phyloP scores from a whole-genome alignment of 2,888 invertebrate genomes.

The Zygothrica quintamaculata region DNA sequence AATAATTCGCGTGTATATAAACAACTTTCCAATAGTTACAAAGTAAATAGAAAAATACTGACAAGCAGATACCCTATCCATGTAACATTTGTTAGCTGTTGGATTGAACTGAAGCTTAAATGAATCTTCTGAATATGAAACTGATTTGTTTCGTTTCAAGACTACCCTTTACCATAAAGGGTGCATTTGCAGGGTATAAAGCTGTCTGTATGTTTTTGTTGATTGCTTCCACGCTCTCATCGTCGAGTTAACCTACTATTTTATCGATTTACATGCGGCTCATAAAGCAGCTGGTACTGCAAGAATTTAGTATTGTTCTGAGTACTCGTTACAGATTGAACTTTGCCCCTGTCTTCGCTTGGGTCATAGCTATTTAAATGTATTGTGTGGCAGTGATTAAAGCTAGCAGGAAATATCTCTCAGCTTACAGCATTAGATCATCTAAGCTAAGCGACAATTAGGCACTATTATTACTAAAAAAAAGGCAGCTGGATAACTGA shows the following conservation, averaged over 20 bases:
- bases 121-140: too few relatives aligned
- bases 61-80: not conserved
- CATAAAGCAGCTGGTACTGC: slow-evolving; percentile 40
- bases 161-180: too few relatives aligned
- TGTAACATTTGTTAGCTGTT: too few relatives aligned
- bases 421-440: slow-evolving; percentile 55
- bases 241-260: slow-evolving; percentile 29
- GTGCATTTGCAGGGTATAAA: slow-evolving; percentile 8
- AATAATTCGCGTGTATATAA: not conserved
- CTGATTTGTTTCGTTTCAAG: too few relatives aligned
- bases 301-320: not conserved
- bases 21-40: not conserved
- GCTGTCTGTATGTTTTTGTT: slow-evolving; percentile 54
- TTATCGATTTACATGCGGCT: slow-evolving; percentile 57
- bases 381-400: slow-evolving; percentile 46
- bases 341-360: slow-evolving; percentile 36
- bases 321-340: slow-evolving; percentile 9
- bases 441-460: slow-evolving; percentile 58
- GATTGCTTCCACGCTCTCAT: slow-evolving; percentile 50
- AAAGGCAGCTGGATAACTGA: slow-evolving; percentile 15
- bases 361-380: slow-evolving; percentile 39
- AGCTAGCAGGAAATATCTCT: slow-evolving; percentile 64
- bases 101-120: too few relatives aligned
- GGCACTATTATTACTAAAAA: slow-evolving; percentile 26
- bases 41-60: not conserved